Base-by-base conservation (phyloP, 2,113 vertebrate species). In the Actenoides hombroni region DNA sequence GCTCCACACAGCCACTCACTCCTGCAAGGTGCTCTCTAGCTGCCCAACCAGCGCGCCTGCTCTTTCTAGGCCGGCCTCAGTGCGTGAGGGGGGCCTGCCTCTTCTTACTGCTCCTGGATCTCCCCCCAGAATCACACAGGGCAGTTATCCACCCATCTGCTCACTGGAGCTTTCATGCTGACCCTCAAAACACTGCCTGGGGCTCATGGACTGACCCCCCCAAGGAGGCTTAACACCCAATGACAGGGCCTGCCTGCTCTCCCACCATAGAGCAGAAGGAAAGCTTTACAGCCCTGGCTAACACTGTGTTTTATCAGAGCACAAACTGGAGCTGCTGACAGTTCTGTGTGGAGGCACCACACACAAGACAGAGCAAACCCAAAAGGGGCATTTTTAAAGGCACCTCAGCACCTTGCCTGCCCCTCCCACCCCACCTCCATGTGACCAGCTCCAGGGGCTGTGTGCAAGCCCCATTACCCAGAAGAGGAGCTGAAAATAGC, bases 11-110 rank as follows among this genome's bases (percentile, higher is more conserved):
- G 1, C 5, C 37, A 42, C 35, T 24, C 17, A 1, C 6, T 7
- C 18, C 26, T 5, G 3, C 2, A 17, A 54, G 6, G 20, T 1
- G 21, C 26, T 64, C 0, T 0, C 12, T 17, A 6, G 13, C 6
- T 5, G 24, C 26, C 17, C n/a, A 14, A 14, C 5, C 5, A 0
- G 10, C 0, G 1, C n/a, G 1, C 2, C 16, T 4, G 2, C 18
- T 44, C 15, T 31, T 17, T 2, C 57, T 1, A 9, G 26, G 19
- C 13, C 10, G 14, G 5, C 4, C 4, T 24, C 33, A 18, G 25
- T 8, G 4, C 12, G 4, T 2, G 24, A 8, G 4, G 24, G 17
- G 5, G 2, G 4, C 26, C 49, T 31, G 25, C 26, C 8, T 16
- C 29, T 48, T 53, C 31, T 10, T 6, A 1, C 42, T 48, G 40